These are phyloP conservation scores for Tipula lateralis DNA, from an alignment of 2,888 invertebrate species.

Conservation along the genomic window DNA sequence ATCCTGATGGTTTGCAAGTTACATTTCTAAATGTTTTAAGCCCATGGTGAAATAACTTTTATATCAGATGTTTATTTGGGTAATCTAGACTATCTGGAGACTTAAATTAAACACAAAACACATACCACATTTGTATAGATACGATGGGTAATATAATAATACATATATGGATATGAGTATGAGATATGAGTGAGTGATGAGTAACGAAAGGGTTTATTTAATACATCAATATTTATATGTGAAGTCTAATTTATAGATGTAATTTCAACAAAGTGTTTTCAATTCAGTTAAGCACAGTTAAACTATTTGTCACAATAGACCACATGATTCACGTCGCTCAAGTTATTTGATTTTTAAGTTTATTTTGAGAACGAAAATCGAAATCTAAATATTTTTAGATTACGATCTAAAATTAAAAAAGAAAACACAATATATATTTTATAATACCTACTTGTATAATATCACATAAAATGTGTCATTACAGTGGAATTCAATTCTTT, in stretches of 20 bases:
- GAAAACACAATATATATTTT: not conserved
- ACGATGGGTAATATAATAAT: not conserved
- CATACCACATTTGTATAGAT: not conserved
- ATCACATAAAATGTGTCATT: conserved; percentile 12
- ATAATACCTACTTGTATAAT: not conserved
- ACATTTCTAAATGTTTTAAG: not conserved
- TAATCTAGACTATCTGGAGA: conserved; percentile 6
- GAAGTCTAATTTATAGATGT: too few relatives aligned
- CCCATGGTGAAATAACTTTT: not conserved
- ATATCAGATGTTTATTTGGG: not conserved
- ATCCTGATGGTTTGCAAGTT: too few relatives aligned
- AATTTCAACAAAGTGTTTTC: not conserved
- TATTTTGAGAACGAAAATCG: not conserved
- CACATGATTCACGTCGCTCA: not conserved
- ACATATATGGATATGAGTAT: not conserved
- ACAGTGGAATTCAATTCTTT: conserved; percentile 5
- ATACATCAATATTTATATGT: too few relatives aligned
- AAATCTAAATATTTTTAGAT: conserved; percentile 11
- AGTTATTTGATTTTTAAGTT: not conserved
- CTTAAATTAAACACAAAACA: not conserved
- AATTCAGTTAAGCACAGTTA: not conserved
- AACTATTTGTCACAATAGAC: conserved; percentile 13
- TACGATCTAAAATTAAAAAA: not conserved
- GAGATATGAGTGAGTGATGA: not conserved
- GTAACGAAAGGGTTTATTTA: too few relatives aligned